phyloP scores from a whole-genome alignment of 2,113 vertebrate species.

The Aspidoscelis tigris region DNA sequence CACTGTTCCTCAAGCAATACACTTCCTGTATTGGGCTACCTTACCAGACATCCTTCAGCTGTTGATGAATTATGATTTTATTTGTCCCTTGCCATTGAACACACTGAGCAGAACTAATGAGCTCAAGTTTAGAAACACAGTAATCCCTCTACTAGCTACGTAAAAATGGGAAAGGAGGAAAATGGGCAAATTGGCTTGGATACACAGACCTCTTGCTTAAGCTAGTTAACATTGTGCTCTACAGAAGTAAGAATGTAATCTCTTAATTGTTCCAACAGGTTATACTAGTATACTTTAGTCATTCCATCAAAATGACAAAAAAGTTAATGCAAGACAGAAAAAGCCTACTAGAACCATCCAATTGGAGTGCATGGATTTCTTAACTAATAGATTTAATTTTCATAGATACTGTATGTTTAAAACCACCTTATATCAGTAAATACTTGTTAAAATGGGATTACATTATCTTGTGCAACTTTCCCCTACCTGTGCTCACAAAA shows the following conservation, averaged over 20 bases:
- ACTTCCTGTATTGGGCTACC: no score
- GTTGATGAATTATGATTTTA: not conserved
- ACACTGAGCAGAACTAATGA: no score
- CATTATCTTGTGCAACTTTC: no score
- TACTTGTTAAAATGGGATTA: no score
- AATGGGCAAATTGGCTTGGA: no score
- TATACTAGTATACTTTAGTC: not conserved
- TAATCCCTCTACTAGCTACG: no score
- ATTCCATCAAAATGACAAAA: constrained; percentile 1
- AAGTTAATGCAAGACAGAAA: not conserved
- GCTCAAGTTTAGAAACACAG: no score
- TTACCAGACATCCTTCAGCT: no score
- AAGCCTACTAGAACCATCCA: not conserved
- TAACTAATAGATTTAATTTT: not conserved
- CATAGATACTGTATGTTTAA: not conserved
- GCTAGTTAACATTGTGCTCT: not conserved
- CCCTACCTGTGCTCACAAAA: no score
- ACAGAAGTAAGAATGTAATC: not conserved
- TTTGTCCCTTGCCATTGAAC: not conserved
- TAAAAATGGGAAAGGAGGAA: no score
- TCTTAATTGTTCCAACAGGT: not conserved
- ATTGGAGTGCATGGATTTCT: not conserved
- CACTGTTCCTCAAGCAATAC: not conserved
- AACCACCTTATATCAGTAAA: not conserved
- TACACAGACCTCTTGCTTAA: no score